These are phyloP conservation scores for Exocentrus adspersus DNA, from an alignment of 2,888 invertebrate genomes.

Conservation along the genomic window DNA sequence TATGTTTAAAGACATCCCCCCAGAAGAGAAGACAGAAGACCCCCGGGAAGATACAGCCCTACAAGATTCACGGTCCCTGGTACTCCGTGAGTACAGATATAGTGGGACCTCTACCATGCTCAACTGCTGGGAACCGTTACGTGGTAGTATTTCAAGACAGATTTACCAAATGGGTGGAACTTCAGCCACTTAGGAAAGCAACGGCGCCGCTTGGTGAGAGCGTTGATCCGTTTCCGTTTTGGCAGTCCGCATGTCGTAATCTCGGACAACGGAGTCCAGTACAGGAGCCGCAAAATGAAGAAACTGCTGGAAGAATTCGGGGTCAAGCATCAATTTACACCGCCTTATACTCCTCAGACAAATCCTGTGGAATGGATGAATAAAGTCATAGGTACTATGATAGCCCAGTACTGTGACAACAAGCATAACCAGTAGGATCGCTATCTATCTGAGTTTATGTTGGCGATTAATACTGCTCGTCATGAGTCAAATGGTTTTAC, in stretches of 20 bases:
- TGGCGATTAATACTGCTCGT: conserved; percentile 46
- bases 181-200: conserved; percentile 32
- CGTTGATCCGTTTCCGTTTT: conserved; percentile 2
- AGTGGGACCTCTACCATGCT: conserved; percentile 22
- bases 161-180: conserved; percentile 41
- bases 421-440: conserved; percentile 51
- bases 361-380: no score
- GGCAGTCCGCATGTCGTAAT: conserved; percentile 37
- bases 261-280: conserved; percentile 50
- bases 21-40: conserved; percentile 16
- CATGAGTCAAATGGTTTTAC: conserved; percentile 46
- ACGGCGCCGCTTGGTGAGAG: conserved; percentile 28
- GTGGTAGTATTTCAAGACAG: conserved; percentile 40
- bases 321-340: not conserved
- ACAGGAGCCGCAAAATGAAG: conserved; percentile 31
- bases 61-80: conserved; percentile 1
- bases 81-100: conserved; percentile 9
- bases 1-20: conserved; percentile 15
- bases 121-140: conserved; percentile 25
- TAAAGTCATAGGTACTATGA: no score
- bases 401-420: conserved; percentile 46
- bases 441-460: conserved; percentile 42
- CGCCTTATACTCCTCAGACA: not conserved
- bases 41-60: conserved; percentile 14
- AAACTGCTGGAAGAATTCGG: not conserved